Base-by-base conservation (phyloP, 2,888 invertebrate genomes). In the Mamestra brassicae region DNA sequence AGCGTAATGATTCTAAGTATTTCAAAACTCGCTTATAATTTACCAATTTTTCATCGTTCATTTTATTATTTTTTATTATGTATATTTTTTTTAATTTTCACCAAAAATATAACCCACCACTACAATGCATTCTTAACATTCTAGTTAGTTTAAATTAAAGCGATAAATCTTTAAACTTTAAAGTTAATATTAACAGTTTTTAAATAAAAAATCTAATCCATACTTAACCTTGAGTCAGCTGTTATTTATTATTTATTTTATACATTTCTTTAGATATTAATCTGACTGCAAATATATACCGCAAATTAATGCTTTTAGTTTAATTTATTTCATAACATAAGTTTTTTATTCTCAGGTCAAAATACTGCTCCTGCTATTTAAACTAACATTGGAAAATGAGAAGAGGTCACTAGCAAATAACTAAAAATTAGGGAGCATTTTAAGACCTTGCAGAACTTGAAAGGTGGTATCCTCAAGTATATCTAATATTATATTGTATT, bases 121-220 rank as follows among this genome's bases (percentile, higher is more conserved):
- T 93, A 94, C 92, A 93, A 90, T 90, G 91, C 91, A 91, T 92
- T 91, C 93, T 95, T 94, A 94, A 78, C 85, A 75, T 89, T 91
- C 88, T 91, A 90, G 87, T 90, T 85, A 92, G 81, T 91, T 91
- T 92, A 92, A 93, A 93, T 92, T 92, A 93, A 94, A 95, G 95
- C 94, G 91, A 92, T 89, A 89, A 87, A 89, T 91, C 90, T 89
- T 87, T 87, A 89, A 91, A 90, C 88, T 87, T 89, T 88, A 88
- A 90, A 88, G 78, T 87, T 91, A 90, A 86, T 89, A 83, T 89
- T 85, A 88, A 87, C 84, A 88, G 84, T 88, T 89, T 88, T 84
- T 89, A 83, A 85, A 85, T 88, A 85, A 85, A 86, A 87, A 83
- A 76, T 76, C 82, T 86, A 87, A 76, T 78, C 69, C 73, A 62